Conservation (phyloP, 2,113 vertebrate genomes). For the Ctenodactylus gundi region DNA sequence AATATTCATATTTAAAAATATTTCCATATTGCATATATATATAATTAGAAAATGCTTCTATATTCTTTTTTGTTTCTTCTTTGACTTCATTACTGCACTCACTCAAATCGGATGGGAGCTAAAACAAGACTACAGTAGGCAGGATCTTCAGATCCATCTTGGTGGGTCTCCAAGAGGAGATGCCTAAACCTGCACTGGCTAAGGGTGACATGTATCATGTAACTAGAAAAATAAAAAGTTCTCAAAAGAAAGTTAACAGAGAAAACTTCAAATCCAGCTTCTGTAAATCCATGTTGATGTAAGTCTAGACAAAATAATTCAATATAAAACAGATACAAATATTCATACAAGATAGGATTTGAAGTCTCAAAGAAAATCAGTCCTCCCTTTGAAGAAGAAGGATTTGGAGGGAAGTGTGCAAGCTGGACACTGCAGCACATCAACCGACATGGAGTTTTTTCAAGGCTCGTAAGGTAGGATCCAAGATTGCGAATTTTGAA, state of each 20-base stretch:
- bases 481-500: background rate
- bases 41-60: no score
- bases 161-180: background rate
- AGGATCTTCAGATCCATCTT: background rate
- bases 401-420: background rate
- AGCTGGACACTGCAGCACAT: no score
- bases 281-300: no score
- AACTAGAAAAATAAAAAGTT: background rate
- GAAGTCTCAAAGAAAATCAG: background rate
- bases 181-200: background rate
- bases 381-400: background rate
- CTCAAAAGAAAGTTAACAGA: no score
- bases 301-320: no score
- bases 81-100: background rate
- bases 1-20: background rate
- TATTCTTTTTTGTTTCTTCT: background rate
- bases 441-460: background rate
- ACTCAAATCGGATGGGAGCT: background rate
- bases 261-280: no score
- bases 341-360: background rate
- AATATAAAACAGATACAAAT: no score
- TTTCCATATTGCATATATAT: no score
- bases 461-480: background rate
- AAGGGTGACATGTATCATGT: background rate
- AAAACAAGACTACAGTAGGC: background rate